These are phyloP conservation scores for Hozukius guyotensis DNA, from an alignment of 2,797 vertebrate species.

Conservation along the genomic window DNA sequence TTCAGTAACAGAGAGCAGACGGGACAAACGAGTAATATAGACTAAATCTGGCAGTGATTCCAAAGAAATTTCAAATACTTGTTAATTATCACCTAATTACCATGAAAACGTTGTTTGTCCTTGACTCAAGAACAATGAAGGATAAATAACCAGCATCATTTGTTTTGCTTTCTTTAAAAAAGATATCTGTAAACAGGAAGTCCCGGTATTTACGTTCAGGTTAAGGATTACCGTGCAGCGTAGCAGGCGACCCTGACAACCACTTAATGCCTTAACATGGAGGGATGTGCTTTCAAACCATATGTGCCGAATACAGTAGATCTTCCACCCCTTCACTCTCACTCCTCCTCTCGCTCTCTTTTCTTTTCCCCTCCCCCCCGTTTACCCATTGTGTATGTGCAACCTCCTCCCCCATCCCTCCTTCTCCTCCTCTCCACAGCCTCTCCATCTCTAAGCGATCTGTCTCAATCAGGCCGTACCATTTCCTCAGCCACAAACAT, in stretches of 20 bases:
- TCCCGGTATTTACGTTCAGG: not conserved
- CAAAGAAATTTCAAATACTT: no score
- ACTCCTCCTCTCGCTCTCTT: conserved; percentile 4
- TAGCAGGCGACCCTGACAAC: not conserved
- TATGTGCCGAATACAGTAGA: conserved; percentile 21
- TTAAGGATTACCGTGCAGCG: not conserved
- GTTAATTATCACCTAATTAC: no score
- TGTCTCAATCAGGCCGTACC: conserved; percentile 71
- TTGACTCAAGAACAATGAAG: conserved; percentile 43
- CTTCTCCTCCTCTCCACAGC: conserved; percentile 4
- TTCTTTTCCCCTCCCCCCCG: conserved; percentile 37
- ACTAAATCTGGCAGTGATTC: no score
- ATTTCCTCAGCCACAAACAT: conserved; percentile 37
- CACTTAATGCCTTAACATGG: conserved; percentile 1
- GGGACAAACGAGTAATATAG: no score
- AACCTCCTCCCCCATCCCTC: conserved; percentile 13
- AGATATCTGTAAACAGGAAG: conserved; percentile 8
- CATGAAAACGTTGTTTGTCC: conserved; percentile 29
- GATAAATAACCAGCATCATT: not conserved
- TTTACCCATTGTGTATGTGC: conserved; percentile 30
- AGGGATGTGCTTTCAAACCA: conserved; percentile 31
- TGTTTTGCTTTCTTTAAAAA: not conserved
- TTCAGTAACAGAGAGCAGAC: no score
- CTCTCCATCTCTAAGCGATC: conserved; percentile 67
- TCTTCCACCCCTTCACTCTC: conserved; percentile 21